Percentiles rank a stretch among this genome's conserved stretches.
Conservation (phyloP, 2,113 vertebrate genomes). For the Tragelaphus scriptus region DNA sequence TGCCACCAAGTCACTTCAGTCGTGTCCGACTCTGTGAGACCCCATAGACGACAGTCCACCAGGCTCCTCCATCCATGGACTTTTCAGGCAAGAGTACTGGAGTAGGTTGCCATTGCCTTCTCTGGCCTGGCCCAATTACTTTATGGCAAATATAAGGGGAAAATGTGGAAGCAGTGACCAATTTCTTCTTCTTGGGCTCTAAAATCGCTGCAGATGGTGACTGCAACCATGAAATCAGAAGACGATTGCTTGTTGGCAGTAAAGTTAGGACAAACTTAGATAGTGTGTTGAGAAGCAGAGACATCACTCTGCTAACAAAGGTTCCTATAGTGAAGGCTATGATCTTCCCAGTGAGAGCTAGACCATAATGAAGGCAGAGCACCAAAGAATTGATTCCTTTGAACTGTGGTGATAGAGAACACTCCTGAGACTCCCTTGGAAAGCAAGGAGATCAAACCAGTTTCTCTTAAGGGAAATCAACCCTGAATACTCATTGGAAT, state of each 20-base stretch:
- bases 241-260: background rate
- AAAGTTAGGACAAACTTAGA: background rate
- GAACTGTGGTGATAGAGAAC: background rate
- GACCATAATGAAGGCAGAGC: background rate
- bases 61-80: no score
- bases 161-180: rapidly evolving
- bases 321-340: background rate
- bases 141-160: background rate
- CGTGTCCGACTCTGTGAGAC: no score
- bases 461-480: background rate
- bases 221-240: background rate
- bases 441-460: background rate
- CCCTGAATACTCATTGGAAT: background rate
- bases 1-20: no score
- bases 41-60: no score
- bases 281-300: background rate
- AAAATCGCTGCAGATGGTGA: background rate
- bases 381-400: background rate
- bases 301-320: background rate
- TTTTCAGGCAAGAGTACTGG: no score
- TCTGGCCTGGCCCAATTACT: background rate
- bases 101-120: no score
- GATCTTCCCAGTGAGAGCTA: background rate
- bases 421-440: background rate
- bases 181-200: background rate